Conservation (phyloP, 35 echinoderm and acorn worm genomes). For the Chiridota heheva region DNA sequence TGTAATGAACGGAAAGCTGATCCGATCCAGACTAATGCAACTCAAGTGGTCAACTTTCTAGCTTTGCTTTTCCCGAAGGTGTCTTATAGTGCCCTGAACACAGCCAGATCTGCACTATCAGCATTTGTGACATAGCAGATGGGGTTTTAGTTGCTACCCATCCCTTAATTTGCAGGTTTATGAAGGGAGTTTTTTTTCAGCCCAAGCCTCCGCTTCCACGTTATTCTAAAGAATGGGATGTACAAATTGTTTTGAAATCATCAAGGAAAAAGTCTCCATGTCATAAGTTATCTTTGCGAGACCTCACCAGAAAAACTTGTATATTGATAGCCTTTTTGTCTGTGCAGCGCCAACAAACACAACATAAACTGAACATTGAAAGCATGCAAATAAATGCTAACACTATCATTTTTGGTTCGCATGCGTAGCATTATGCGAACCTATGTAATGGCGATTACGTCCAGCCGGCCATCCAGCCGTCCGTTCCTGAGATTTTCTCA, state of each 20-base stretch:
- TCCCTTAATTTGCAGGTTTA: slow-evolving; percentile 20
- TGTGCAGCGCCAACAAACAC: slow-evolving; percentile 27
- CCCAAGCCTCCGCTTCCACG: slow-evolving; percentile 1
- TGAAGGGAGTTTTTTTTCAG: slow-evolving; percentile 32
- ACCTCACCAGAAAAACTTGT: slow-evolving; percentile 13
- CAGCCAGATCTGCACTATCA: slow-evolving; percentile 26
- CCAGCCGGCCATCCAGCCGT: too few relatives aligned
- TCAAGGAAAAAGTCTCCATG: not conserved
- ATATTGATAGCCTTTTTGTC: slow-evolving; percentile 12
- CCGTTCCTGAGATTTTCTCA: too few relatives aligned
- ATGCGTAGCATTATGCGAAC: too few relatives aligned
- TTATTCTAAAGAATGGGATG: slow-evolving; percentile 18
- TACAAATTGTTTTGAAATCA: slow-evolving; percentile 14
- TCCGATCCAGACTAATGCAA: slow-evolving; percentile 22
- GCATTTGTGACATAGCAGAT: slow-evolving; percentile 1
- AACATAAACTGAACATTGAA: slow-evolving; percentile 19
- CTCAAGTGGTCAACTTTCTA: not conserved
- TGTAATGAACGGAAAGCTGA: slow-evolving; percentile 22
- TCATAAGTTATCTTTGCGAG: not conserved
- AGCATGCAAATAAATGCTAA: not conserved
- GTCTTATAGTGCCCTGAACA: slow-evolving; percentile 47
- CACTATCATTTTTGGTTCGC: slow-evolving; percentile 13
- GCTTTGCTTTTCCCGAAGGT: not conserved
- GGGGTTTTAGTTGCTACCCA: not conserved
- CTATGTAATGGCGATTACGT: too few relatives aligned